These are phyloP conservation scores for Copidosoma floridanum DNA, from an alignment of 1,140 invertebrate genomes.

Conservation along the genomic window DNA sequence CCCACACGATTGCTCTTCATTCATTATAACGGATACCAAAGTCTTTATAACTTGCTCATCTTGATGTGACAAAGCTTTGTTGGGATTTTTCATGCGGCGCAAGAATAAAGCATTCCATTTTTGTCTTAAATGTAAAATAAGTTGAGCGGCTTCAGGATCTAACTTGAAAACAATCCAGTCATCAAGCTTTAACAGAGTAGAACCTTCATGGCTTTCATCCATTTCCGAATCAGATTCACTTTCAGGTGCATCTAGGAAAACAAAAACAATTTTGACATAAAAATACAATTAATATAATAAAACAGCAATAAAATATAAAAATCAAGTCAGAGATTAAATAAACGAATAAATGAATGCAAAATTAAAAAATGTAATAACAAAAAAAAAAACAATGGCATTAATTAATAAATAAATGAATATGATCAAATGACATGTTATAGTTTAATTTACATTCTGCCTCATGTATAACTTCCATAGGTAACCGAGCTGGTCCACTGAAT, in stretches of 20 bases:
- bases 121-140: constrained; percentile 72
- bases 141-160: constrained; percentile 65
- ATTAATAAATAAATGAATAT: too few species aligned
- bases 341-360: too few species aligned
- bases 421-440: too few species aligned
- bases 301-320: too few species aligned
- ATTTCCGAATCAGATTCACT: constrained; percentile 64
- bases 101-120: constrained; percentile 77
- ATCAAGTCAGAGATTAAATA: too few species aligned
- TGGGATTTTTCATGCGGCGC: constrained; percentile 70
- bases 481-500: constrained; percentile 71
- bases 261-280: constrained; percentile 47
- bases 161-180: constrained; percentile 79
- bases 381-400: too few species aligned
- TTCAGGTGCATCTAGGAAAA: constrained; percentile 49
- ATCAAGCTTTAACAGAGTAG: constrained; percentile 67
- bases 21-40: constrained; percentile 67
- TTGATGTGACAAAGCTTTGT: constrained; percentile 63
- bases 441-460: constrained; percentile 54
- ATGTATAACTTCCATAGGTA: constrained; percentile 63
- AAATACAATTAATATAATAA: constrained; percentile 27
- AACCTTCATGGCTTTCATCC: constrained; percentile 64
- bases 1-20: constrained; percentile 71
- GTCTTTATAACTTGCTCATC: constrained; percentile 73
- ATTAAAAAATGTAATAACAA: constrained; percentile 9